A percentile compares a stretch with the other conserved stretches of the same genome.
Conservation (phyloP, 2,113 vertebrate genomes). For the Lampris megalopsis region DNA sequence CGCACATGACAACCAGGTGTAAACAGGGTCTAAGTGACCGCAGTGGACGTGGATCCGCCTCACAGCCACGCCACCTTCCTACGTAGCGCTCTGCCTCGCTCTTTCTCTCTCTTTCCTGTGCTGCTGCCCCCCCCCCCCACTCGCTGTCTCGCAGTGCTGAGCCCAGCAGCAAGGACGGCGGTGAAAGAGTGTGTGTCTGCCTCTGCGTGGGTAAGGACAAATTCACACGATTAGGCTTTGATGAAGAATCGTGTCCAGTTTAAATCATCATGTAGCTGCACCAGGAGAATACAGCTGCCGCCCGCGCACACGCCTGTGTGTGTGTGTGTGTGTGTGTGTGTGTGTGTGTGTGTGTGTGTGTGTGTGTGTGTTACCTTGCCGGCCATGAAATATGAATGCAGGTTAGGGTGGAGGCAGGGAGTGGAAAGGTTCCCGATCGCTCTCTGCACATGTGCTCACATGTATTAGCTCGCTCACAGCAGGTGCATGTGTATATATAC, state of each 20-base stretch:
- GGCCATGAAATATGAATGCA: constrained; percentile 69
- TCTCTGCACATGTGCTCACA: too few species aligned
- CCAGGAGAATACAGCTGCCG: constrained; percentile 18
- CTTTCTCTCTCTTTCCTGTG: background rate
- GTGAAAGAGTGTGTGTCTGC: background rate
- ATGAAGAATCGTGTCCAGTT: constrained; percentile 43
- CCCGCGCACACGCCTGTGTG: background rate
- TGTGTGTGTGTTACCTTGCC: constrained; percentile 39
- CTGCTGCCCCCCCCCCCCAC: background rate
- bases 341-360: background rate
- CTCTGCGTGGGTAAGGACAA: constrained; percentile 31
- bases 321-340: constrained; percentile 21
- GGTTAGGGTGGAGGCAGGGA: constrained; percentile 54
- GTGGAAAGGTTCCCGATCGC: constrained; percentile 48
- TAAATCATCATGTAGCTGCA: constrained; percentile 36
- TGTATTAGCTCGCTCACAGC: too few species aligned
- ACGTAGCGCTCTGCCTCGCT: background rate
- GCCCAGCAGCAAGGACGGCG: background rate
- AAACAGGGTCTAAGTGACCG: background rate
- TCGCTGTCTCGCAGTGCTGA: background rate
- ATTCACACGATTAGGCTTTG: constrained; percentile 45
- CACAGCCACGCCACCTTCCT: too few species aligned
- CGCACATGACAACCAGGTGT: too few species aligned
- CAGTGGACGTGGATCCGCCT: background rate
- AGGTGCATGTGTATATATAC: too few species aligned